phyloP scores from a whole-genome alignment of 2,113 vertebrate genomes.

The Heliornis fulica region DNA sequence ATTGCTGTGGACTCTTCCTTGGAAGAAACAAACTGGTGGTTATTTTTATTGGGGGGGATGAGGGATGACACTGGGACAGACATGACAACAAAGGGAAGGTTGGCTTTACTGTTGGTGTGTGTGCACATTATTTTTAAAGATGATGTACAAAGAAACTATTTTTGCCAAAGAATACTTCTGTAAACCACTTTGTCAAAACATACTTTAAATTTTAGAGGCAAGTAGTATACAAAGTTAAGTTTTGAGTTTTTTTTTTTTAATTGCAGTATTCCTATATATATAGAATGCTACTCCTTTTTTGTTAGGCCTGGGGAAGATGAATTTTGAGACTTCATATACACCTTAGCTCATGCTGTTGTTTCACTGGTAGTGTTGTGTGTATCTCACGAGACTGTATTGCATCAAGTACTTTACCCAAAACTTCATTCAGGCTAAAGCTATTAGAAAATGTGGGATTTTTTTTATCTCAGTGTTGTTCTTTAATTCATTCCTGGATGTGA shows the following conservation, averaged over 20 bases:
- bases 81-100: too few species aligned
- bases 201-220: too few species aligned
- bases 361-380: not conserved
- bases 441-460: not conserved
- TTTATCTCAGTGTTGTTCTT: not conserved
- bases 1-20: not conserved
- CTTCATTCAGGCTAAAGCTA: not conserved
- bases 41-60: not conserved
- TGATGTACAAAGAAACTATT: too few species aligned
- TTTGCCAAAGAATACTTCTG: too few species aligned
- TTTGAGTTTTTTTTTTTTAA: not conserved
- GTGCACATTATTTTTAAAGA: too few species aligned
- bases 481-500: not conserved
- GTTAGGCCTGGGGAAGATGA: not conserved
- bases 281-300: not conserved
- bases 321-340: not conserved
- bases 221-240: too few species aligned
- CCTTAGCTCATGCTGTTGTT: not conserved
- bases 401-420: not conserved
- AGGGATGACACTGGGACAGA: too few species aligned
- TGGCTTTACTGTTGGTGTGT: accelerated
- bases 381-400: not conserved
- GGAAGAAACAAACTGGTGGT: not conserved
- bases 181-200: too few species aligned
- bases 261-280: not conserved